These are phyloP conservation scores for Anisognathus igniventris DNA, from an alignment of 2,797 vertebrate species.

Conservation along the genomic window DNA sequence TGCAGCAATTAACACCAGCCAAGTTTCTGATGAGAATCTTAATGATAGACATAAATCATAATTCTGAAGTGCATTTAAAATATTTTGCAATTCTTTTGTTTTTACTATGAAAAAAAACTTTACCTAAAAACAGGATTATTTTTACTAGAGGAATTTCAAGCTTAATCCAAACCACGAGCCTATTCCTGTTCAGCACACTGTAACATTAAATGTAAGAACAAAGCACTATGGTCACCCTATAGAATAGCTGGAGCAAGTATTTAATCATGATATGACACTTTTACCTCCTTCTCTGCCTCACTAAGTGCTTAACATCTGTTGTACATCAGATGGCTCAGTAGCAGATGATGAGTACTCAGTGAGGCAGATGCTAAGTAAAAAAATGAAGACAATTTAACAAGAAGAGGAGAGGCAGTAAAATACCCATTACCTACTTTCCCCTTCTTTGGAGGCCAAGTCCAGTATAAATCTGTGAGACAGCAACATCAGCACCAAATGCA, in stretches of 20 bases:
- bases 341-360: conserved; percentile 39
- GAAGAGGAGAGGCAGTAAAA: conserved; percentile 1
- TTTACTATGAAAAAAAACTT: not conserved
- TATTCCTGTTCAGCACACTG: not conserved
- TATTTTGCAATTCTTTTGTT: not conserved
- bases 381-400: conserved; percentile 41
- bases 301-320: conserved; percentile 64
- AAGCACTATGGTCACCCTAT: not conserved
- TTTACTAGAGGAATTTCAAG: not conserved
- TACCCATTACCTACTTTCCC: not conserved
- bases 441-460: not conserved
- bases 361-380: conserved; percentile 32
- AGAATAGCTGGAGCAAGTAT: not conserved
- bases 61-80: not conserved
- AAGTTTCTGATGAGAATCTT: not conserved
- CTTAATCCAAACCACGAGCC: not conserved
- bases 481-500: not conserved
- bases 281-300: conserved; percentile 38
- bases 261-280: conserved; percentile 16
- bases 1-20: not conserved
- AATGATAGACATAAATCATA: not conserved
- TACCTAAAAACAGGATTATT: not conserved
- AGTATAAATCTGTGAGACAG: not conserved
- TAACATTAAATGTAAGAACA: not conserved
- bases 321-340: conserved; percentile 35